A percentile compares a stretch with the other conserved stretches of the same genome.
phyloP scores from a whole-genome alignment of 2,888 invertebrate genomes.

The Bellardia bayeri region DNA sequence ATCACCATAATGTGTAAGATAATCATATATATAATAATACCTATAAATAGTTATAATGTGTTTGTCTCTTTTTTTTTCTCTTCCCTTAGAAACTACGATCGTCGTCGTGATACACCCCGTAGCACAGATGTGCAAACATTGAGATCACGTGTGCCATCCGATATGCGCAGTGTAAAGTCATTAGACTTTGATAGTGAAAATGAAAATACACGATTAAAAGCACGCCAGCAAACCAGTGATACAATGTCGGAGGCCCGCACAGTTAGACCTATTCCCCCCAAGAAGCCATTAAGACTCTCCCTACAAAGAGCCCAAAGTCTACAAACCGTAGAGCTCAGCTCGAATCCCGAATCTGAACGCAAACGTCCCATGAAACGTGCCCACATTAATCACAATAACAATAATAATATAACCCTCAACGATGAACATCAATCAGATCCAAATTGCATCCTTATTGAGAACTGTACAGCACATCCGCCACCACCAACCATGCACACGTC shows the following conservation, averaged over 20 bases:
- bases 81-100: constrained; percentile 77
- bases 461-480: constrained; percentile 71
- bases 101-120: constrained; percentile 77
- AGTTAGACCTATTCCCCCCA: constrained; percentile 91
- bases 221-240: constrained; percentile 82
- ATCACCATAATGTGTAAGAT: constrained; percentile 81
- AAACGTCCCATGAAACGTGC: constrained; percentile 83
- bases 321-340: constrained; percentile 87
- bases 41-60: neutral
- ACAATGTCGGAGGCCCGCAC: constrained; percentile 87
- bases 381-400: constrained; percentile 80
- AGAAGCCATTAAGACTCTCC: constrained; percentile 92
- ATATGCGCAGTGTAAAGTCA: constrained; percentile 88
- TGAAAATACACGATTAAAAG: constrained; percentile 80
- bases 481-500: constrained; percentile 80
- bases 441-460: constrained; percentile 80
- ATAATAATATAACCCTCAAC: constrained; percentile 74
- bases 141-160: constrained; percentile 78
- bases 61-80: neutral
- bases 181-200: constrained; percentile 92
- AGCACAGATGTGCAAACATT: constrained; percentile 78
- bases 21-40: neutral
- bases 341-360: constrained; percentile 80
- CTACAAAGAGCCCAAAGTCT: constrained; percentile 93
- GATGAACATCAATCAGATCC: constrained; percentile 71